These are phyloP conservation scores for Lonchura striata DNA, from an alignment of 2,113 vertebrate species.

Conservation along the genomic window DNA sequence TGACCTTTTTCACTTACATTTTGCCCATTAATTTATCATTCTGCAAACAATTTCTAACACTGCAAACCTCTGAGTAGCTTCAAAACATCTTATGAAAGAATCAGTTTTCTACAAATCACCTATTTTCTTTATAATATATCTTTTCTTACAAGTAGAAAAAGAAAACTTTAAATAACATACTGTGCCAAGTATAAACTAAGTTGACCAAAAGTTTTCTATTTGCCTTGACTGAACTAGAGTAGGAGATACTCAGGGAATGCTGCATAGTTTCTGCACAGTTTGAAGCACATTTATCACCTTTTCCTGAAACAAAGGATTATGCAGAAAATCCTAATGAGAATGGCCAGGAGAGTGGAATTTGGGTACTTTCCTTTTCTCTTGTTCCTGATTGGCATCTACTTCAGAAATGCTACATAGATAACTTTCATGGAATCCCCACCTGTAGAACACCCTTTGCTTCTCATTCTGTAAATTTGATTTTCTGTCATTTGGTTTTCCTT, in stretches of 20 bases:
- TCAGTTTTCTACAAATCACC: background rate
- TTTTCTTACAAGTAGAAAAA: background rate
- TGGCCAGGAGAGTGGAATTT: background rate
- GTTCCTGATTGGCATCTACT: background rate
- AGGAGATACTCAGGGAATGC: background rate
- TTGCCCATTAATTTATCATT: slow-evolving; percentile 4
- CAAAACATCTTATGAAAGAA: background rate
- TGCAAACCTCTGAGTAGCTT: background rate
- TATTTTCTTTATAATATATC: background rate
- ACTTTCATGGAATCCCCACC: background rate
- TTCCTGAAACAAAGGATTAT: background rate
- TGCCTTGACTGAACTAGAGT: background rate
- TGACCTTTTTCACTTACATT: background rate
- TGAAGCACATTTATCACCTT: background rate
- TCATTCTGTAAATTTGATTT: background rate
- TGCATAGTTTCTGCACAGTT: background rate
- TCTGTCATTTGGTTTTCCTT: background rate
- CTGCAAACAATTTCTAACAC: background rate
- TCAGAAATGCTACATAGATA: background rate
- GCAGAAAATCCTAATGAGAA: background rate
- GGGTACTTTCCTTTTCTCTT: background rate
- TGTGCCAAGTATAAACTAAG: background rate
- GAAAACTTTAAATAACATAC: background rate
- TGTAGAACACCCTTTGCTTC: background rate
- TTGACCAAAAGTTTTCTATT: background rate